These are phyloP conservation scores for Crematogaster levior DNA, from an alignment of 2,888 invertebrate species.

Conservation along the genomic window DNA sequence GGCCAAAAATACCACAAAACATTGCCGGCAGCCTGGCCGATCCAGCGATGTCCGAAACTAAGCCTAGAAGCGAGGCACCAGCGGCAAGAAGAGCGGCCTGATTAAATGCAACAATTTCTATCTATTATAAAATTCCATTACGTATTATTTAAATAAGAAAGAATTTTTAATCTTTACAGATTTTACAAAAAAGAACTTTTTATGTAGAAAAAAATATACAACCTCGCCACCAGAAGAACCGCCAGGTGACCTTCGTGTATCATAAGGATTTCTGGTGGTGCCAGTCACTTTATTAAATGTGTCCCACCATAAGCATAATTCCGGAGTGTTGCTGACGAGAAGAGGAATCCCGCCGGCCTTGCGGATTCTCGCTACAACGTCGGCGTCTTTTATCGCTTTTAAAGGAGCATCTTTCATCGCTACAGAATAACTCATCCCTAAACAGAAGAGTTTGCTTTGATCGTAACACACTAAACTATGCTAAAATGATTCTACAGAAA, in stretches of 20 bases:
- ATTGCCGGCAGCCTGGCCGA: conserved; percentile 95
- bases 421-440: conserved; percentile 90
- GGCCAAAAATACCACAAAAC: conserved; percentile 97
- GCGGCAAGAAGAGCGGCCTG: conserved; percentile 92
- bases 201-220: conserved; percentile 13
- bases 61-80: conserved; percentile 93
- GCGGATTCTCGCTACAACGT: conserved; percentile 88
- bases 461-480: background rate
- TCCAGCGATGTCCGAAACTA: conserved; percentile 96
- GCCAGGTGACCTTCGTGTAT: conserved; percentile 90
- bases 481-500: background rate
- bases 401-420: conserved; percentile 87
- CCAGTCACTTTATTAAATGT: conserved; percentile 93
- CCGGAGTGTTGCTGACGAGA: conserved; percentile 94
- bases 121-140: background rate
- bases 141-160: background rate
- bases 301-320: conserved; percentile 96
- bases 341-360: conserved; percentile 93
- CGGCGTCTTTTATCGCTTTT: conserved; percentile 89
- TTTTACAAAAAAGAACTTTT: background rate
- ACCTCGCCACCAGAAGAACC: conserved; percentile 97
- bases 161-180: background rate
- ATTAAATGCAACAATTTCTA: background rate
- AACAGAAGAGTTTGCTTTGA: background rate
- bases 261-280: conserved; percentile 93